Base-by-base conservation (phyloP, 2,888 invertebrate species). In the Watsonalla binaria region DNA sequence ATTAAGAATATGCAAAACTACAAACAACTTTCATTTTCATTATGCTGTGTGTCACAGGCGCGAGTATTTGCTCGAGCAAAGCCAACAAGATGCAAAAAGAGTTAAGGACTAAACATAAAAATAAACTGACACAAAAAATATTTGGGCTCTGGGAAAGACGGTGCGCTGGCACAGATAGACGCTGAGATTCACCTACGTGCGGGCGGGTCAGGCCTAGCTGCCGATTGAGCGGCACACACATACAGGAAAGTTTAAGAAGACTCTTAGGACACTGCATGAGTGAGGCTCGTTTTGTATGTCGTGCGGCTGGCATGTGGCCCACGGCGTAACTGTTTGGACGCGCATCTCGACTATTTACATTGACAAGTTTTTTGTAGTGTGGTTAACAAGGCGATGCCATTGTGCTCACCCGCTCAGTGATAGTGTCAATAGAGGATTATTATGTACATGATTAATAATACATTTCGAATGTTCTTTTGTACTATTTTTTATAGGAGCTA, bases 361-460 rank as follows among this genome's bases (percentile, higher is more conserved):
- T 88, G 82, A 85, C 87, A 86, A 78, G 76, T 86, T 88, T 87
- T 85, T 86, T 84, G 78, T 80, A 74, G 59, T 68, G 71, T 74
- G 70, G 74, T 79, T 86, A 89, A 89, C 87, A 82, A 87, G 81
- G 74, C 78, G 71, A 74, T 70, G 72, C 74, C 75, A 85, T 87
- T 85, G 86, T 86, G 72, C 74, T 66, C 65, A 66, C 52, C 64
- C 67, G 78, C 70, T 80, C 79, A 80, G 83, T 82, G 84, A 84
- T 86, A 84, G 69, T 81, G 87, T 87, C 84, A 89, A 89, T 84
- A 85, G 60, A 63, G 64, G 73, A 83, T 86, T 78, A 82, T 85
- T 80, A 78, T 74, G 70, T 70, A 66, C 60, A 72, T 80, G 80
- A 85, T 81, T 84, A 80, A 80, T 73, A 76, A 80, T 72, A 75